phyloP scores from a whole-genome alignment of 2,888 invertebrate species.

The Kuschelorhynchus macadamiae region DNA sequence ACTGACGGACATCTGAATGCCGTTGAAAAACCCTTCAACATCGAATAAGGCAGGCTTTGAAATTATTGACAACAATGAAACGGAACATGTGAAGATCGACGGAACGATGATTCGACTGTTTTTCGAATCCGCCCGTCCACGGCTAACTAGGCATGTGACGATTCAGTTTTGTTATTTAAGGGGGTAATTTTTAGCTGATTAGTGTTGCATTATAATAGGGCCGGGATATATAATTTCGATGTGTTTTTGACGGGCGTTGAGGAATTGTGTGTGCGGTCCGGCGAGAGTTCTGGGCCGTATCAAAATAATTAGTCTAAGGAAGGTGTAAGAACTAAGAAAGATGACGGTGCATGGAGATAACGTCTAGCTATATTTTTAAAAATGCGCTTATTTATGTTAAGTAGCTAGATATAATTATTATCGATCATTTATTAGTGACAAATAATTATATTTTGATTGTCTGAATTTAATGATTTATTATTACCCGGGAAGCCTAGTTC shows the following conservation, averaged over 20 bases:
- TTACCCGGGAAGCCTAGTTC: no score
- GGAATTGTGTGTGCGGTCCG: constrained; percentile 16
- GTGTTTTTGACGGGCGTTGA: constrained; percentile 29
- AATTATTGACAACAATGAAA: constrained; percentile 63
- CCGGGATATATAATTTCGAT: constrained; percentile 38
- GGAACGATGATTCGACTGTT: constrained; percentile 63
- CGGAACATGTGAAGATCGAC: constrained; percentile 61
- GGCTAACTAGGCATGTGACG: constrained; percentile 54
- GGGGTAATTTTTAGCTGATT: constrained; percentile 50
- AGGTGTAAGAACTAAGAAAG: constrained; percentile 10
- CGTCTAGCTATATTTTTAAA: no score
- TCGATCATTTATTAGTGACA: no score
- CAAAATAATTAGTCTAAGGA: constrained; percentile 35
- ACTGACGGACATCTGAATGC: constrained; percentile 65
- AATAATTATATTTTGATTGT: no score
- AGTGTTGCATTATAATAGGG: constrained; percentile 43
- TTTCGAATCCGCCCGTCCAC: constrained; percentile 44
- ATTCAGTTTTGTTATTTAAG: constrained; percentile 40
- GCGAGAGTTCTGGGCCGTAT: constrained; percentile 21
- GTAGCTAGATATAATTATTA: no score
- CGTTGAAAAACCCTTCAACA: constrained; percentile 57
- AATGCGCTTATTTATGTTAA: no score
- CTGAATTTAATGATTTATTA: no score
- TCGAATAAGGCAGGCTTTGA: constrained; percentile 63
- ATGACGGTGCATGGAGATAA: constrained; percentile 7